Base-by-base conservation (phyloP, 2,888 invertebrate genomes). In the Protodeltote pygarga region DNA sequence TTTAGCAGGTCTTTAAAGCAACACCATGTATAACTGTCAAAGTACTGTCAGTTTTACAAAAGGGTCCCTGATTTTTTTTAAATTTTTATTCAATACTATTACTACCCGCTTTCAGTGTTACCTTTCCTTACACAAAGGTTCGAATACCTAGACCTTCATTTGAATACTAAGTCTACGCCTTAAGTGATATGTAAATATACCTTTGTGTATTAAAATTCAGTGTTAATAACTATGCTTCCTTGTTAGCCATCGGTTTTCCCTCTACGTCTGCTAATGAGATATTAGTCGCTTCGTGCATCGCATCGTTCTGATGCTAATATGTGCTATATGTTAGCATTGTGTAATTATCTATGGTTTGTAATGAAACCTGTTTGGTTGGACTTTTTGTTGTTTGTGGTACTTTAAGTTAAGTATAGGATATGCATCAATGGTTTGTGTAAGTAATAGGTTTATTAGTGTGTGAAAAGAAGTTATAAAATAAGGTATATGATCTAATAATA, bases 141-240 rank as follows among this genome's bases (percentile, higher is more conserved):
- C 17, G 17, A 38, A 37, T 50, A 40, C 48, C 33, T 57, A 62
- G 58, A 40, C 47, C 38, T 61, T 34, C 42, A 38, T 62, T 73
- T 60, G 73, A 72, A 72, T 74, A 72, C 74, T 72, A 72, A 72
- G 57, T 65, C 14, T 54, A 41, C 20, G 50, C 33, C 65, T 62
- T 71, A 69, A 68, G 67, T 59, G 52, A 39, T 64, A 72, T 72
- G 70, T 62, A 48, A 72, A 74, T 72, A 37, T 49, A 20, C 23
- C 58, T 64, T 63, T 69, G 61, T 61, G 40, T 44, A 21, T 52
- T 55, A 50, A 46, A 50, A 53, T 55, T 55, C 40, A 60, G 49
- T 59, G 52, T 60, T 58, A 65, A 57, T 58, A 49, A 37, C 37
- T 33, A 50, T 21, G 44, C 71, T 71, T 67, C 69, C 72, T 68